phyloP scores from a whole-genome alignment of 1,140 invertebrate species.

The Yoshiicerus persimilis region DNA sequence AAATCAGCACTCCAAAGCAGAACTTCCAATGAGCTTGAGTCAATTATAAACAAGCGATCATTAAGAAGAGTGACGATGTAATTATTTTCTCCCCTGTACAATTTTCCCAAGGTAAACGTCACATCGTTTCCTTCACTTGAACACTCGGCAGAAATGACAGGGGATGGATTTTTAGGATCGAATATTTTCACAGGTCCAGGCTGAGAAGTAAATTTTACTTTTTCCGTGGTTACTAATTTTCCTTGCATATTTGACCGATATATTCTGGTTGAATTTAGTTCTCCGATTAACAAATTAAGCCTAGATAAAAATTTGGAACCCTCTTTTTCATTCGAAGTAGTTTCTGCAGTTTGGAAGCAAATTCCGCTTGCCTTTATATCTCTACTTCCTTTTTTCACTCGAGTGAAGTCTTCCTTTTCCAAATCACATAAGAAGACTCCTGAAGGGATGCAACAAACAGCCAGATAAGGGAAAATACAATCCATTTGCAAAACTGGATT shows the following conservation, averaged over 20 bases:
- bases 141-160: background rate
- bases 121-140: background rate
- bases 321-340: background rate
- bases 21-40: slow-evolving; percentile 10
- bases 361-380: slow-evolving; percentile 24
- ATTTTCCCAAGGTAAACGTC: slow-evolving; percentile 30
- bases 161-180: background rate
- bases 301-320: background rate
- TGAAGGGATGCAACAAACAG: slow-evolving; percentile 25
- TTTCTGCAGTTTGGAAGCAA: background rate
- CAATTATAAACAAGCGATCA: slow-evolving; percentile 33
- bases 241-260: background rate
- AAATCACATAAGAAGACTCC: slow-evolving; percentile 44
- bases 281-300: background rate
- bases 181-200: background rate
- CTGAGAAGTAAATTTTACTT: background rate
- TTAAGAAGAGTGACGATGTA: slow-evolving; percentile 35
- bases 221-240: background rate
- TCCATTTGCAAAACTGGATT: slow-evolving; percentile 40
- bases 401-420: slow-evolving; percentile 47
- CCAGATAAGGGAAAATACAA: slow-evolving; percentile 45
- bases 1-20: slow-evolving; percentile 40
- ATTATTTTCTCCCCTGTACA: slow-evolving; percentile 26
- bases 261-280: background rate
- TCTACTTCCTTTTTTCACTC: background rate